Base-by-base conservation (phyloP, 2,113 vertebrate genomes). In the Aphyosemion australe region DNA sequence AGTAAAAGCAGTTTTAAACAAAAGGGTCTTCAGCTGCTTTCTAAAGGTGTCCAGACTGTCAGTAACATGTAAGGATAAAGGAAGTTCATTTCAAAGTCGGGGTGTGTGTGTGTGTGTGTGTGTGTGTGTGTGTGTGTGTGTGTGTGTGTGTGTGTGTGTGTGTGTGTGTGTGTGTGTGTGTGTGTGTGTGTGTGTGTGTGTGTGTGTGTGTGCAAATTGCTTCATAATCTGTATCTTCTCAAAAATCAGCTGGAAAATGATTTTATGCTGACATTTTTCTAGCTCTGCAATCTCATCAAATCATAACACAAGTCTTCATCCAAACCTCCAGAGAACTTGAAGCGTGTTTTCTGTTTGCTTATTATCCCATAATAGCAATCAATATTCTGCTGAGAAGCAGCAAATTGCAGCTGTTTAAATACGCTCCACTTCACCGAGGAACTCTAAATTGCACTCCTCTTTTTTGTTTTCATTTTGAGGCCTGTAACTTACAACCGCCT, bases 321-420 rank as follows among this genome's bases (percentile, higher is more conserved):
- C 49, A 72, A 59, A 70, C 49, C 60, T 63, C 68, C 8, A n/a
- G 55, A 60, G 74, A 21, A 11, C 19, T 69, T 21, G 8, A 55
- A 53, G 48, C 47, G 14, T 71, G 69, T 72, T 76, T 78, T 86
- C 58, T 72, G 47, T 64, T 49, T 53, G 65, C 60, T 60, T 65
- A 54, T 78, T 84, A 84, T 80, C 65, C 77, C 73, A 58, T 78
- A 81, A 90, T 76, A 85, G 74, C 69, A 79, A 79, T 85, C 69
- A 76, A 74, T 75, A 78, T 80, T 85, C 66, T 72, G 69, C 79
- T 50, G 72, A 84, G 76, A 88, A 77, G 79, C 65, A 80, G 76
- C 72, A 64, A 65, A 64, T 26, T 80, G 64, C 90, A 92, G 88
- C 91, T 91, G 90, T 92, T 92, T 75, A 92, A 91, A 93, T 87